These are phyloP conservation scores for Cebus imitator DNA, from an alignment of 2,113 vertebrate species.

Conservation along the genomic window DNA sequence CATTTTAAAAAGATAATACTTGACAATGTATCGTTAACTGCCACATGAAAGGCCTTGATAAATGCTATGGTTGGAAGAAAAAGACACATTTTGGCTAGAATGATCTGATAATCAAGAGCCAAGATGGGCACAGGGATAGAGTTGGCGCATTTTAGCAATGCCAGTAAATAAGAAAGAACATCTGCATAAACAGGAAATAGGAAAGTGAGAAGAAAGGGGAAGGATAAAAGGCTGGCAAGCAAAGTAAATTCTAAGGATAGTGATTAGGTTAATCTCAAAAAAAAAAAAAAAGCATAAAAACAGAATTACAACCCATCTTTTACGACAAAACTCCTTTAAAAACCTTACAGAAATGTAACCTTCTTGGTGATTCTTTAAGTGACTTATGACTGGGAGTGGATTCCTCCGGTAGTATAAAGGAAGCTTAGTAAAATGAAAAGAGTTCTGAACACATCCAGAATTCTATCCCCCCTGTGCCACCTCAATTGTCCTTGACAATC, in stretches of 20 bases:
- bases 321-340: neutral
- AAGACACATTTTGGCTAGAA: neutral
- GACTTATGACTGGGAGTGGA: neutral
- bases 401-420: neutral
- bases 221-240: neutral
- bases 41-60: neutral
- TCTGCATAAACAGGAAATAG: neutral
- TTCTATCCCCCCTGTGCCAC: neutral
- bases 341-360: neutral
- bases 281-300: neutral
- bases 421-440: neutral
- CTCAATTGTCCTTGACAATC: neutral
- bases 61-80: neutral
- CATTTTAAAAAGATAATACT: neutral
- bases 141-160: neutral
- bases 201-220: neutral
- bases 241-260: neutral
- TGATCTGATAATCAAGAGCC: neutral
- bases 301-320: neutral
- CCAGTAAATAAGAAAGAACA: neutral
- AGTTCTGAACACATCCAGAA: neutral
- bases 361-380: neutral
- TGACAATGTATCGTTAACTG: neutral
- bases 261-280: neutral
- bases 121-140: neutral